phyloP scores from a whole-genome alignment of 2,113 vertebrate species.

The Elachura formosa region DNA sequence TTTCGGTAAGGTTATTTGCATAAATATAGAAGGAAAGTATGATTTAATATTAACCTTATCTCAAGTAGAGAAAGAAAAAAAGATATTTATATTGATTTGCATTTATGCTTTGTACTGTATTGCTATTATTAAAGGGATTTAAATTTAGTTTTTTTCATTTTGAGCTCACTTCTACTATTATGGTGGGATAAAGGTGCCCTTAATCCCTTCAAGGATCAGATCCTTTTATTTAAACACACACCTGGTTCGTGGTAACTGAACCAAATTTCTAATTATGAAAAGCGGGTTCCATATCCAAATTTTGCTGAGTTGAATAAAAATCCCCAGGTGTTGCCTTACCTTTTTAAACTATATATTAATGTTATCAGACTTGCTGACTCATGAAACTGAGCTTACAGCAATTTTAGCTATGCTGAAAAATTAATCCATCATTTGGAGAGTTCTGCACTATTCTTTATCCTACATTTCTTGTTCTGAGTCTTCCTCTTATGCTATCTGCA shows the following conservation, averaged over 20 bases:
- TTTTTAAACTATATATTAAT: slow-evolving; percentile 5
- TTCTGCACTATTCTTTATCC: background rate
- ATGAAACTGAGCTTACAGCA: slow-evolving; percentile 5
- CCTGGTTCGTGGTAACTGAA: background rate
- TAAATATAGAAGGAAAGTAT: slow-evolving; percentile 27
- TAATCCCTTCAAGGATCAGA: background rate
- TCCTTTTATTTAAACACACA: background rate
- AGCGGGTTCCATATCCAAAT: slow-evolving; percentile 14
- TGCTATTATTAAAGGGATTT: background rate
- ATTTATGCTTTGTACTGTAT: background rate
- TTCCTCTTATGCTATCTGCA: background rate
- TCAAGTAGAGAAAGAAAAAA: background rate
- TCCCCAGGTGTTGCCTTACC: background rate
- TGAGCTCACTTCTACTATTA: background rate
- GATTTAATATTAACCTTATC: background rate
- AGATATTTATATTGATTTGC: background rate
- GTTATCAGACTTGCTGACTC: slow-evolving; percentile 26
- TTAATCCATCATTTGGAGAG: slow-evolving; percentile 23
- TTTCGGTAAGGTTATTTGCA: slow-evolving; percentile 35
- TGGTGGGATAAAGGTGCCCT: background rate
- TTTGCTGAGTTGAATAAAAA: slow-evolving; percentile 16
- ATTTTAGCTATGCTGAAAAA: slow-evolving; percentile 28
- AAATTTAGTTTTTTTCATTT: background rate
- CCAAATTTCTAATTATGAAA: slow-evolving; percentile 5
- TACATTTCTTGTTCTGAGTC: background rate